A percentile compares a stretch with the other conserved stretches of the same genome.
Evolutionary conservation across 2,888 invertebrate genomes (phyloP).

Genomic region (Laspeyria flexula): DNA sequence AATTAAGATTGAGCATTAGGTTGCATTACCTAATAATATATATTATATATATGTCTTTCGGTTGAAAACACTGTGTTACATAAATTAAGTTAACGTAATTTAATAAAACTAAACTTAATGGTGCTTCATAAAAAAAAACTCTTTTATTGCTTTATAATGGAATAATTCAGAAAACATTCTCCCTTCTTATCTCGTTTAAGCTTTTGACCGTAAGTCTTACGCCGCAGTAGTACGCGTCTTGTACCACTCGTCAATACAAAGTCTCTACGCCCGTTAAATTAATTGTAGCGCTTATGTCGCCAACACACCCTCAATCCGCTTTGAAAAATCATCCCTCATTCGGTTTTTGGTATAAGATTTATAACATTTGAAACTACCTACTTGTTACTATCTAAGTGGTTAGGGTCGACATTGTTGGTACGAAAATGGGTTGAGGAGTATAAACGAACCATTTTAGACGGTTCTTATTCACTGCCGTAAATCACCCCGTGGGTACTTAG

Average conservation of each 20-base stretch:
- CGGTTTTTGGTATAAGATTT: slow-evolving; percentile 62
- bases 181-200: no score
- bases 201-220: no score
- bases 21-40: no score
- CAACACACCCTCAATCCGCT: slow-evolving; percentile 69
- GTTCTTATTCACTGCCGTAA: slow-evolving; percentile 1
- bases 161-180: no score
- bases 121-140: no score
- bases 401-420: slow-evolving; percentile 7
- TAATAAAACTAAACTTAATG: no score
- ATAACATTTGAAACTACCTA: slow-evolving; percentile 47
- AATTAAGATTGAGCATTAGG: no score
- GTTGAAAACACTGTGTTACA: no score
- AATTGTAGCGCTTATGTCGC: slow-evolving; percentile 80
- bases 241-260: slow-evolving; percentile 20
- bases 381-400: slow-evolving; percentile 29
- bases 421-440: slow-evolving; percentile 6
- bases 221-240: not conserved
- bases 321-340: slow-evolving; percentile 80
- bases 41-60: no score
- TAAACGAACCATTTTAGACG: slow-evolving; percentile 4
- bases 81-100: no score
- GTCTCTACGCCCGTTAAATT: slow-evolving; percentile 71
- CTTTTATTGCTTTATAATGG: no score
- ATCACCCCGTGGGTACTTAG: not conserved